Conservation (phyloP, 2,888 invertebrate genomes). For the Drosophila incognita region DNA sequence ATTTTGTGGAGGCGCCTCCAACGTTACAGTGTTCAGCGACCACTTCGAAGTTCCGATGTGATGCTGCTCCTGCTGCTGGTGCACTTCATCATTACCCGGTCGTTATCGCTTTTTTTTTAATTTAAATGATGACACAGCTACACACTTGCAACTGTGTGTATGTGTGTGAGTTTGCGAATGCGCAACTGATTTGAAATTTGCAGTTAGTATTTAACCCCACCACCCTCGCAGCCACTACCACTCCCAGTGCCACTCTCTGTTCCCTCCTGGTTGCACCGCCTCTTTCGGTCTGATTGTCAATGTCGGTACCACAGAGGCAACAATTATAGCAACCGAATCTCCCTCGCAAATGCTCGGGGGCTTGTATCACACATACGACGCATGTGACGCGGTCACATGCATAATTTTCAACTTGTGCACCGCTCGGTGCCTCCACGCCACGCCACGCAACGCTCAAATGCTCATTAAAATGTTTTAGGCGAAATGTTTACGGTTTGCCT, state of each 20-base stretch:
- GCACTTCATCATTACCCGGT: slow-evolving; percentile 77
- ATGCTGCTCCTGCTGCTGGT: slow-evolving; percentile 3
- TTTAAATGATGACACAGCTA: slow-evolving; percentile 65
- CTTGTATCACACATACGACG: slow-evolving; percentile 67
- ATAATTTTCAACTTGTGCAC: slow-evolving; percentile 45
- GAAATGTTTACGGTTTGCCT: slow-evolving; percentile 65
- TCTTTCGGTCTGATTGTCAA: slow-evolving; percentile 38
- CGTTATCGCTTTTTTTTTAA: slow-evolving; percentile 78
- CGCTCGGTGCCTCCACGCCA: not conserved
- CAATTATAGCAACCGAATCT: slow-evolving; percentile 38
- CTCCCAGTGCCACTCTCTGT: not conserved
- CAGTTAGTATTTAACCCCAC: slow-evolving; percentile 29
- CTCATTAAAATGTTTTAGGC: slow-evolving; percentile 74
- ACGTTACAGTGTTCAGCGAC: slow-evolving; percentile 48
- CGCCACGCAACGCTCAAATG: slow-evolving; percentile 42
- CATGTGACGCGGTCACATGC: slow-evolving; percentile 60
- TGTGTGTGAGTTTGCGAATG: slow-evolving; percentile 7
- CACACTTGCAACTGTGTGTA: not conserved
- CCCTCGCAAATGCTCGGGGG: slow-evolving; percentile 56
- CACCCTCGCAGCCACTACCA: slow-evolving; percentile 2
- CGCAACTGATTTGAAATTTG: slow-evolving; percentile 65
- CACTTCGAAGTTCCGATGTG: slow-evolving; percentile 28
- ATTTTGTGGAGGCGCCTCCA: slow-evolving; percentile 61
- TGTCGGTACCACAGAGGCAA: slow-evolving; percentile 26
- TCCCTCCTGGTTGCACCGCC: not conserved